Conservation (phyloP, 2,113 vertebrate species). For the Hemicordylus capensis region DNA sequence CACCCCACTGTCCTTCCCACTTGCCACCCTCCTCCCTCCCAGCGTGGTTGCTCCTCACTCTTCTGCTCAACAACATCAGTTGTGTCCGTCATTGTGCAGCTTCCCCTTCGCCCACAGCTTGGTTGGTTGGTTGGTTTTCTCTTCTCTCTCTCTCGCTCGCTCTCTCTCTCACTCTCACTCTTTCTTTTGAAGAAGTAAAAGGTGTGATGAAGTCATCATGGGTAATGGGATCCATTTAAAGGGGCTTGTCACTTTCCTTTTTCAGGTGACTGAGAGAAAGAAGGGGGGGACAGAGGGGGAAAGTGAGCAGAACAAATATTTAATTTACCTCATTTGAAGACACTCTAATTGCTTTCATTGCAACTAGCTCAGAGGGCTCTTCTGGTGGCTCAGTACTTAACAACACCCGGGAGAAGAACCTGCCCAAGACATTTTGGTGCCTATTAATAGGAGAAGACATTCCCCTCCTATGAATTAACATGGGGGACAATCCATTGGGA, state of each 20-base stretch:
- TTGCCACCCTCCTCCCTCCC: conserved; percentile 47
- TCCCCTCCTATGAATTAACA: neutral
- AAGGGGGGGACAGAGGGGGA: conserved; percentile 11
- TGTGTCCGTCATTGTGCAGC: conserved; percentile 57
- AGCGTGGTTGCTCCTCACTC: conserved; percentile 43
- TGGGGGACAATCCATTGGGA: fast-evolving
- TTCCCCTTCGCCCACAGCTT: conserved; percentile 59
- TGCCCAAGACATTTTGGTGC: neutral
- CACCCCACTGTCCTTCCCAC: conserved; percentile 38
- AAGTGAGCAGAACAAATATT: neutral
- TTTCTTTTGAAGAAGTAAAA: conserved; percentile 41
- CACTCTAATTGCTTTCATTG: fast-evolving
- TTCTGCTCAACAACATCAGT: conserved; percentile 44
- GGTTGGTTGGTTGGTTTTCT: conserved; percentile 46
- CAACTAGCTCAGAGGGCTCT: neutral
- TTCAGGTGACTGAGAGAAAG: conserved; percentile 89
- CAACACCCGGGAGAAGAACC: neutral
- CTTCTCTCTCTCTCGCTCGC: conserved; percentile 18
- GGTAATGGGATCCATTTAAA: conserved; percentile 80
- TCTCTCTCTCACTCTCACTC: too few species aligned
- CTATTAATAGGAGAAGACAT: too few species aligned
- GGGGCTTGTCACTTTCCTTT: conserved; percentile 98
- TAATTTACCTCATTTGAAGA: neutral
- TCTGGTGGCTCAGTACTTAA: neutral
- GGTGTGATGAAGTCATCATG: conserved; percentile 48